Conservation (phyloP, 2,113 vertebrate species). For the Ptyas mucosa region DNA sequence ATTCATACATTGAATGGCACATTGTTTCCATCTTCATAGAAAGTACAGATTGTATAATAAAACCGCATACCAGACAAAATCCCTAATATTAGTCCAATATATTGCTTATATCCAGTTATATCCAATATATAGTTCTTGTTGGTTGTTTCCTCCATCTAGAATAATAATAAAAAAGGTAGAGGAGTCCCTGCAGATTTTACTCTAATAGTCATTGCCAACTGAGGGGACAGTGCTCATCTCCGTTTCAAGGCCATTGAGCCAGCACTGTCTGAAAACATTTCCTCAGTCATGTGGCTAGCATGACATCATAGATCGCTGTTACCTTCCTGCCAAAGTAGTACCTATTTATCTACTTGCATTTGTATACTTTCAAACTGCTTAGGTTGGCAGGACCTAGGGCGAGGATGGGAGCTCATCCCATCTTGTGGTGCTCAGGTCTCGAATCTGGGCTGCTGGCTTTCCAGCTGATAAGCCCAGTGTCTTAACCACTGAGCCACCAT, state of each 20-base stretch:
- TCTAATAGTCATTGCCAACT: background rate
- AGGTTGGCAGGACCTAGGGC: background rate
- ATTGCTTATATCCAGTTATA: background rate
- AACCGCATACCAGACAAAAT: background rate
- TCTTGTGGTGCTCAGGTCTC: background rate
- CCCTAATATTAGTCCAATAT: background rate
- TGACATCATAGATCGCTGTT: background rate
- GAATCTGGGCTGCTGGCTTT: background rate
- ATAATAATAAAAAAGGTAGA: background rate
- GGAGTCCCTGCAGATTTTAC: background rate
- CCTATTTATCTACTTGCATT: background rate
- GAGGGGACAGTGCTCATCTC: background rate
- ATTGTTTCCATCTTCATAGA: background rate
- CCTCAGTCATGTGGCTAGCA: background rate
- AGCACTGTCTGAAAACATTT: background rate
- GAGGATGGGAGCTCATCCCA: background rate
- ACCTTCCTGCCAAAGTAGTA: background rate
- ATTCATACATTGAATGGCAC: background rate
- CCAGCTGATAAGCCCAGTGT: background rate
- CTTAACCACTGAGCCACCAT: background rate
- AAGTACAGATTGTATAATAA: background rate
- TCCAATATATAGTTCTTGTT: background rate
- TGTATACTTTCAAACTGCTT: background rate
- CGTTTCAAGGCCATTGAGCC: background rate
- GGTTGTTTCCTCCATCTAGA: constrained; percentile 11